Percentiles rank a stretch among this genome's conserved stretches.
phyloP scores from a whole-genome alignment of 2,797 vertebrate genomes.

The Rhinogobio ventralis region DNA sequence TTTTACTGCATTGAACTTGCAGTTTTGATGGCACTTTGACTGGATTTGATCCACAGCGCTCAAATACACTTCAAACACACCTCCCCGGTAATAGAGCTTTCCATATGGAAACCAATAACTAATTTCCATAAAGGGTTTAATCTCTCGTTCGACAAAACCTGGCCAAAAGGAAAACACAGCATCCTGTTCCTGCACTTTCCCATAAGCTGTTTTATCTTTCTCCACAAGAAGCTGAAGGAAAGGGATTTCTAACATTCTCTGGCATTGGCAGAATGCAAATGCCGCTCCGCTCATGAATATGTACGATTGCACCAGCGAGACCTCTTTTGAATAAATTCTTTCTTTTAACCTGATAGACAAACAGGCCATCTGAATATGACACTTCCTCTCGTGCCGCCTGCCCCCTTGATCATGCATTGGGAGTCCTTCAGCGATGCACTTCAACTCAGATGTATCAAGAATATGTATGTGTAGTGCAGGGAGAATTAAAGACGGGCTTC shows the following conservation, averaged over 20 bases:
- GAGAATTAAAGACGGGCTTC: not conserved
- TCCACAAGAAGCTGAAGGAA: conserved; percentile 47
- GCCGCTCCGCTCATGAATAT: conserved; percentile 50
- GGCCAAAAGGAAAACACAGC: conserved; percentile 22
- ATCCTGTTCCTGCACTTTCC: conserved; percentile 48
- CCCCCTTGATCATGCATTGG: conserved; percentile 35
- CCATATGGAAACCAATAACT: conserved; percentile 47
- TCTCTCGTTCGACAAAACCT: conserved; percentile 42
- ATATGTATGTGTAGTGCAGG: not conserved
- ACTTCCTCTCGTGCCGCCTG: not conserved
- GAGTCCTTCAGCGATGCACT: conserved; percentile 26
- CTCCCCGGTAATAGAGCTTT: conserved; percentile 1
- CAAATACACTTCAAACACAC: conserved; percentile 31
- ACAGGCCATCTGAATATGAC: conserved; percentile 32
- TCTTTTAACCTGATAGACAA: conserved; percentile 52
- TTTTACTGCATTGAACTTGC: not conserved
- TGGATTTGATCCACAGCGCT: conserved; percentile 19
- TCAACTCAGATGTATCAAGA: not conserved
- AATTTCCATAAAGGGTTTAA: conserved; percentile 47
- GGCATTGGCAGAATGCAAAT: conserved; percentile 58
- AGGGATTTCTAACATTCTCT: conserved; percentile 48
- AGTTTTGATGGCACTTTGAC: no score
- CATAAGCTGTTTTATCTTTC: conserved; percentile 49
- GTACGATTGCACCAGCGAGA: conserved; percentile 35
- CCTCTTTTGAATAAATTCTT: conserved; percentile 58